A percentile compares a stretch with the other conserved stretches of the same genome.
Evolutionary conservation across 2,888 invertebrate species (phyloP).

Genomic region (Spodoptera littoralis): DNA sequence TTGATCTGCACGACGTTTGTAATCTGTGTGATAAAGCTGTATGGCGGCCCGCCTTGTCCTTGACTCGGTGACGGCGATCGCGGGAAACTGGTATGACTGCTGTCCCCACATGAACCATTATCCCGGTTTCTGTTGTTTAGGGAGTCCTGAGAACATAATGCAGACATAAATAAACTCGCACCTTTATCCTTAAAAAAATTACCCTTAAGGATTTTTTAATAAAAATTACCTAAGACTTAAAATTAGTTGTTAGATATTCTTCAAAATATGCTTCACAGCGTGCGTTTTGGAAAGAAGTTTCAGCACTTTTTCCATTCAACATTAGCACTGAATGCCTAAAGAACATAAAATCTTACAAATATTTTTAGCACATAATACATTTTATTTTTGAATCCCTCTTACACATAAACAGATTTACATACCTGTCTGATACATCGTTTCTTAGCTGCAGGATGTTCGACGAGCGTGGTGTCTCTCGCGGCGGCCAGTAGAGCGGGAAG

Average conservation of each 20-base stretch:
- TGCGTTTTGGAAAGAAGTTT: too few relatives aligned
- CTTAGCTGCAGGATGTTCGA: conserved; percentile 59
- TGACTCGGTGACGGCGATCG: conserved; percentile 36
- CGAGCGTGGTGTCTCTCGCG: conserved; percentile 56
- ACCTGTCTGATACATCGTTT: conserved; percentile 62
- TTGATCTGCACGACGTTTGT: conserved; percentile 56
- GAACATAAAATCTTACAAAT: too few relatives aligned
- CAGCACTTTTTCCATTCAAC: too few relatives aligned
- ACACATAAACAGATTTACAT: conserved; percentile 11
- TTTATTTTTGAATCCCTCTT: too few relatives aligned
- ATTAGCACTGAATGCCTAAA: too few relatives aligned
- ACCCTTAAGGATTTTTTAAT: too few relatives aligned
- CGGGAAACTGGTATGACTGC: conserved; percentile 32
- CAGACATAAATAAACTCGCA: too few relatives aligned
- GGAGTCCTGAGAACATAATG: conserved; percentile 33
- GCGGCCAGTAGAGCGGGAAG: conserved; percentile 59
- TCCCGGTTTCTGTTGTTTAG: conserved; percentile 40
- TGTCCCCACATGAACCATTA: conserved; percentile 28
- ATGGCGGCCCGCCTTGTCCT: conserved; percentile 38
- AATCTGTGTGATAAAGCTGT: conserved; percentile 50
- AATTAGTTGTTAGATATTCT: too few relatives aligned
- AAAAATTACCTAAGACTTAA: too few relatives aligned
- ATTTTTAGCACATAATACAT: too few relatives aligned
- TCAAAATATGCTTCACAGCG: too few relatives aligned
- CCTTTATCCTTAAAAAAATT: too few relatives aligned